Percentiles rank a stretch among this genome's conserved stretches.
Evolutionary conservation across 1,140 invertebrate genomes (phyloP).

Genomic region (Lordiphosa stackelbergi): DNA sequence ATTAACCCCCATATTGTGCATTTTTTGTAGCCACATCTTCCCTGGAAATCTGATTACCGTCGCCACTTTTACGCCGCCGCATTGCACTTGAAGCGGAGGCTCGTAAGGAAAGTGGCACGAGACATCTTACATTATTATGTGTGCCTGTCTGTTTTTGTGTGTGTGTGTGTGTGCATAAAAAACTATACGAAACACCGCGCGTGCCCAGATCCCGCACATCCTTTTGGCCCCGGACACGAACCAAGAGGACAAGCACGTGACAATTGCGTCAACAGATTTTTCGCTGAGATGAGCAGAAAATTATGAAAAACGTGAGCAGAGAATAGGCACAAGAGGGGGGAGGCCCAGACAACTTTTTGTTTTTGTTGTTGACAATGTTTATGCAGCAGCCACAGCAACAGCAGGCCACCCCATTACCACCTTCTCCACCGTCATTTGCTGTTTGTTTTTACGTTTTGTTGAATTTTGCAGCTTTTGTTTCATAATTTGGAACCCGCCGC

Average conservation of each 20-base stretch:
- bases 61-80: conserved; percentile 47
- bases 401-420: conserved; percentile 2
- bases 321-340: conserved; percentile 26
- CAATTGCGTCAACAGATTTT: conserved; percentile 75
- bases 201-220: conserved; percentile 37
- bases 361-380: conserved; percentile 68
- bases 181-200: conserved; percentile 44
- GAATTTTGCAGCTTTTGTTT: conserved; percentile 67
- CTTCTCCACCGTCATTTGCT: conserved; percentile 11
- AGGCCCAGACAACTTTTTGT: conserved; percentile 17
- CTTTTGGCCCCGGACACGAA: conserved; percentile 53
- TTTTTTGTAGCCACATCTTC: conserved; percentile 10
- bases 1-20: conserved; percentile 16
- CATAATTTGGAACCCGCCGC: conserved; percentile 55
- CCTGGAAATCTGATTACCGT: conserved; percentile 28
- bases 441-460: conserved; percentile 66
- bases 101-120: conserved; percentile 47
- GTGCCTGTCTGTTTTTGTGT: neutral
- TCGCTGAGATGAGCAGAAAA: conserved; percentile 73
- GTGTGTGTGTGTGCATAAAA: conserved; percentile 8
- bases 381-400: conserved; percentile 72
- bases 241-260: conserved; percentile 53
- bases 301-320: conserved; percentile 58
- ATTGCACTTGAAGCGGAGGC: conserved; percentile 36
- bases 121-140: conserved; percentile 20